phyloP scores from a whole-genome alignment of 1,140 invertebrate species.

The Riptortus pedestris region DNA sequence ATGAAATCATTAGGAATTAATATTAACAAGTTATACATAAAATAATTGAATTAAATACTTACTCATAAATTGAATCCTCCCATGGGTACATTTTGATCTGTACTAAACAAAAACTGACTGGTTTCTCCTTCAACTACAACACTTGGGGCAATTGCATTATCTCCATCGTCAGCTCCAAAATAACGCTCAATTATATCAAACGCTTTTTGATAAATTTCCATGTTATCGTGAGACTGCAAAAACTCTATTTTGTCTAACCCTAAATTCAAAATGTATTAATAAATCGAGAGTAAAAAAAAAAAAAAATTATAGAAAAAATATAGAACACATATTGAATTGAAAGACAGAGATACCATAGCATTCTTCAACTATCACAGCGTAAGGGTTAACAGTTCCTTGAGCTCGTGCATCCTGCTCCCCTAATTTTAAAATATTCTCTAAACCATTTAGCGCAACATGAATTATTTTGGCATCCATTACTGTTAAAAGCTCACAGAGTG shows the following conservation, averaged over 20 bases:
- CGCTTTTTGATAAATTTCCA: conserved; percentile 91
- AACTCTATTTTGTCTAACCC: conserved; percentile 96
- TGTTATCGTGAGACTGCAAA: conserved; percentile 90
- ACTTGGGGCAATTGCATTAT: conserved; percentile 63
- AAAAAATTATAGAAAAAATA: background rate
- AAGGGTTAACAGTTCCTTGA: conserved; percentile 67
- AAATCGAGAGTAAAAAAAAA: conserved; percentile 27
- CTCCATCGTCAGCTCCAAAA: conserved; percentile 85
- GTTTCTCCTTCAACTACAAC: conserved; percentile 53
- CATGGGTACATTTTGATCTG: conserved; percentile 58
- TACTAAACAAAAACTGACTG: conserved; percentile 55
- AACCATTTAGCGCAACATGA: conserved; percentile 90
- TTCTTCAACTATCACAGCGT: conserved; percentile 86
- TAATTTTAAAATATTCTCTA: conserved; percentile 89
- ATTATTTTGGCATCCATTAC: conserved; percentile 93
- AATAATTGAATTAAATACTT: too few relatives aligned
- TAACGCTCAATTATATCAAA: conserved; percentile 94
- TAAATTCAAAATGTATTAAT: too few relatives aligned
- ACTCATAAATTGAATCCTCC: conserved; percentile 68
- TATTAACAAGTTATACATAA: too few relatives aligned
- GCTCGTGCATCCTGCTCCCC: conserved; percentile 72
- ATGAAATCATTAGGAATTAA: too few relatives aligned
- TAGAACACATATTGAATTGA: background rate
- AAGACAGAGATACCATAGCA: conserved; percentile 66
- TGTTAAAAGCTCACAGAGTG: conserved; percentile 85